Base-by-base conservation (phyloP, 2,797 vertebrate genomes). In the Typhlichthys subterraneus region DNA sequence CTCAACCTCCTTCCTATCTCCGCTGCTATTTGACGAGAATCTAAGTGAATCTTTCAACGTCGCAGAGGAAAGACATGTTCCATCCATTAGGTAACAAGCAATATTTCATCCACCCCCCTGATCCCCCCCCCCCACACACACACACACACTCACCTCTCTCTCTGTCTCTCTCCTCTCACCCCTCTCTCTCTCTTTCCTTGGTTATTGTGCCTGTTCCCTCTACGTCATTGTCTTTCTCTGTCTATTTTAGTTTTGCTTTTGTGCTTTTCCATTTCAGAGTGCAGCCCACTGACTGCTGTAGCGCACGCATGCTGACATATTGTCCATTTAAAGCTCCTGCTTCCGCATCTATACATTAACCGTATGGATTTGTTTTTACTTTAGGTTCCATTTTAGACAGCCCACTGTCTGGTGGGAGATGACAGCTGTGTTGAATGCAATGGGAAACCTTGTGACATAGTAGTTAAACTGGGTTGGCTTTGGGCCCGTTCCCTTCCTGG, bases 21-120 rank as follows among this genome's bases (percentile, higher is more conserved):
- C 50, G 9, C 63, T 50, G 53, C 57, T 63, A 10, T 72, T 72
- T 61, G 59, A 45, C 66, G 51, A 57, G 51, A 48, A 68, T 81
- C 78, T 78, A 75, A 81, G 87, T 80, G 63, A 83, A 85, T 80
- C 75, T 67, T 53, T 50, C 48, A 72, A 59, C 83, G 58, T 85
- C 65, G 72, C 71, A 57, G 64, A 79, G 70, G 62, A 85, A 70
- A 72, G 73, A 76, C 58, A 55, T 58, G 70, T 78, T 75, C 54
- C 63, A 68, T 78, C 75, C 50, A 0, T 57, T 64, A 69, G 77
- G 75, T 60, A 83, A 70, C 67, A 76, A 63, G 65, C 47, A 69
- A 72, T 67, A 64, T 80, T 85, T 65, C 73, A 76, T 65, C 63
- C 77, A 3, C 50, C 56, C 70, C 23, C 23, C 23, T 29, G 23